Conservation (phyloP, 2,888 invertebrate species). For the Ferrisia virgata region DNA sequence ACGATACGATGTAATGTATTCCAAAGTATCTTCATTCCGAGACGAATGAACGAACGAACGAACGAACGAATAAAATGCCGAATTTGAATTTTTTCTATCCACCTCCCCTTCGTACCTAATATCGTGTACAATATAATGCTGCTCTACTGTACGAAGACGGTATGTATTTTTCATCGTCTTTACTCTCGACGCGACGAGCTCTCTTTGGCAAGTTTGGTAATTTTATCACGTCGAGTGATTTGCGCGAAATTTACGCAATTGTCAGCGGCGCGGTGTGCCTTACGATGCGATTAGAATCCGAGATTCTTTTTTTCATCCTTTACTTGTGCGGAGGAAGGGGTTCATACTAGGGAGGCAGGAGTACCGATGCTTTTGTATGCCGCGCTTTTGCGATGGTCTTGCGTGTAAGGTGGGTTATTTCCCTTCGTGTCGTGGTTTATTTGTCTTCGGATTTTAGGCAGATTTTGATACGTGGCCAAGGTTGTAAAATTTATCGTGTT, state of each 20-base stretch:
- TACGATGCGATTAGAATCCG: neutral
- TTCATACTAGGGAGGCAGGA: too few relatives aligned
- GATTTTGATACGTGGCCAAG: constrained; percentile 9
- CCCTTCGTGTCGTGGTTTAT: neutral
- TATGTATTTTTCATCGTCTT: neutral
- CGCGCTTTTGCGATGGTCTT: neutral
- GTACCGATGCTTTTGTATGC: too few relatives aligned
- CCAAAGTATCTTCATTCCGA: constrained; percentile 24
- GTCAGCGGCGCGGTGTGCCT: neutral
- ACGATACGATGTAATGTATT: constrained; percentile 10
- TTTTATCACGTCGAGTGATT: constrained; percentile 14
- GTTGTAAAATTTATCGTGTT: constrained; percentile 10
- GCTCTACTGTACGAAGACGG: neutral
- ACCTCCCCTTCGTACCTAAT: neutral
- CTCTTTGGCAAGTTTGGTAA: neutral
- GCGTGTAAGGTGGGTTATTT: neutral
- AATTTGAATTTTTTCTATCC: neutral
- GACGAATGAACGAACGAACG: too few relatives aligned
- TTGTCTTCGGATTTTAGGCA: neutral
- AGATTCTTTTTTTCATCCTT: too few relatives aligned
- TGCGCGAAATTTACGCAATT: constrained; percentile 13
- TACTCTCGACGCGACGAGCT: neutral
- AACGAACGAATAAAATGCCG: neutral
- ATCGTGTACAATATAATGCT: neutral
- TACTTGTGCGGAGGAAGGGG: too few relatives aligned